These are phyloP conservation scores for Mormyrus proboscirostris DNA, from an alignment of 2,797 vertebrate species.

Conservation along the genomic window DNA sequence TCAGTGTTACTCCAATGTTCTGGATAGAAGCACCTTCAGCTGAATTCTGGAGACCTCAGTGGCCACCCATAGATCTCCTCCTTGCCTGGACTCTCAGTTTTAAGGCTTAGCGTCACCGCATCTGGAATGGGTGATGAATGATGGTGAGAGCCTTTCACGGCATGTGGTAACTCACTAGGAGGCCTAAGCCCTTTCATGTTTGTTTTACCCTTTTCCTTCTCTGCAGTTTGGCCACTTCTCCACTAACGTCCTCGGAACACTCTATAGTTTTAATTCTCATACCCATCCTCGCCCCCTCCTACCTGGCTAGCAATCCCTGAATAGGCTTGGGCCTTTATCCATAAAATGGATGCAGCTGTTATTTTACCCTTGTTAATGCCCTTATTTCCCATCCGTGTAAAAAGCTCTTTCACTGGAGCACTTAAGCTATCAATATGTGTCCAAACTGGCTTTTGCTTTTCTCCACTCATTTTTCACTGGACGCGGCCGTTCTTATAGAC, in stretches of 20 bases:
- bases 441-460: not conserved
- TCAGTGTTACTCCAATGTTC: not conserved
- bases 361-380: not conserved
- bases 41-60: not conserved
- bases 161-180: not conserved
- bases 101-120: not conserved
- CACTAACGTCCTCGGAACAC: not conserved
- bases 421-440: not conserved
- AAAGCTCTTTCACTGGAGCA: not conserved
- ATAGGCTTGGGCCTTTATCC: not conserved
- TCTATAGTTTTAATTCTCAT: not conserved
- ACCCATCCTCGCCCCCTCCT: not conserved
- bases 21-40: not conserved
- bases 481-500: not conserved
- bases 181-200: not conserved
- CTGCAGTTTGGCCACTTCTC: not conserved
- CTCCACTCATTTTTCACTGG: not conserved
- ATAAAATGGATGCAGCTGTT: not conserved
- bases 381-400: not conserved
- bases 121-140: not conserved
- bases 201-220: not conserved
- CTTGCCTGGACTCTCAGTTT: not conserved
- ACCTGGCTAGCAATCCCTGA: not conserved
- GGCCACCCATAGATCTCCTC: not conserved
- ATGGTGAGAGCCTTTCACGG: not conserved